Conservation (phyloP, 2,888 invertebrate species). For the Eudasyphora cyanicolor region DNA sequence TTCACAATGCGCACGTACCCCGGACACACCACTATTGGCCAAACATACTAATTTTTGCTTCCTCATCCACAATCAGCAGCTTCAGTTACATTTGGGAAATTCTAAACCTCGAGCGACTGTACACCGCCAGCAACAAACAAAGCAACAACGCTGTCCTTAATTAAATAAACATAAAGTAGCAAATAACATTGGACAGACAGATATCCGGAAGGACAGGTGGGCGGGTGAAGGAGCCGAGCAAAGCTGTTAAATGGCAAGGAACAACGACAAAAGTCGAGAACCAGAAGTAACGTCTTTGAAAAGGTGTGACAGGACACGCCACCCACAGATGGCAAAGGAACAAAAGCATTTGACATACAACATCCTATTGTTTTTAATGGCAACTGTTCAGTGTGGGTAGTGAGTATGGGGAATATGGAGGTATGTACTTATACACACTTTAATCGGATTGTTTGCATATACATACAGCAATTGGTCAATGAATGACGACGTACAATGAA, state of each 20-base stretch:
- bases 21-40: background rate
- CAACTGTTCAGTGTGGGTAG: background rate
- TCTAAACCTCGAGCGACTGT: background rate
- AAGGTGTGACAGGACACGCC: slow-evolving; percentile 48
- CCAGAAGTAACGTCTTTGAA: background rate
- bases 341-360: slow-evolving; percentile 54
- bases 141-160: slow-evolving; percentile 23
- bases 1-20: slow-evolving; percentile 1
- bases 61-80: background rate
- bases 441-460: background rate
- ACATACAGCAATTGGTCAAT: background rate
- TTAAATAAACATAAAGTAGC: slow-evolving; percentile 20
- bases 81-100: background rate
- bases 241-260: background rate
- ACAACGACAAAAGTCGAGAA: background rate
- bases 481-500: too few species aligned
- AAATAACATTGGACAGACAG: background rate
- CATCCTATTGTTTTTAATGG: slow-evolving; percentile 30
- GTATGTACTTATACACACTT: too few species aligned
- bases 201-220: background rate
- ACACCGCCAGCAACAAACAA: background rate
- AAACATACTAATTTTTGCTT: slow-evolving; percentile 22
- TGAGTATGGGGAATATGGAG: background rate
- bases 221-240: background rate
- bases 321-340: background rate